These are phyloP conservation scores for Melanostoma mellinum DNA, from an alignment of 2,888 invertebrate genomes.

Conservation along the genomic window DNA sequence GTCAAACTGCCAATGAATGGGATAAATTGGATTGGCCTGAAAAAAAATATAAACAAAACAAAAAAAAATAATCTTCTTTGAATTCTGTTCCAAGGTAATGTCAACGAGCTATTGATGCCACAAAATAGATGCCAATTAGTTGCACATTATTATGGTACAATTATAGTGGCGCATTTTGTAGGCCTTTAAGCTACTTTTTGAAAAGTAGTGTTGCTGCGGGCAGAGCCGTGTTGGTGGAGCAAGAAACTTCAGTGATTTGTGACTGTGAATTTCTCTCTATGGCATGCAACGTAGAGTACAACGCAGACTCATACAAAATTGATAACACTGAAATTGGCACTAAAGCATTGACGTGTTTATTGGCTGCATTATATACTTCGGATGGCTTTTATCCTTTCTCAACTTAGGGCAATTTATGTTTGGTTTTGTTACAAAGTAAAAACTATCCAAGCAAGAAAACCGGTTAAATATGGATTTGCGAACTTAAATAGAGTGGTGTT, in stretches of 20 bases:
- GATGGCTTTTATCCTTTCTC: conserved; percentile 37
- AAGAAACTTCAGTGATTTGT: conserved; percentile 37
- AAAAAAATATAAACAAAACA: conserved; percentile 13
- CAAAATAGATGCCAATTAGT: conserved; percentile 48
- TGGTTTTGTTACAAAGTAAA: background rate
- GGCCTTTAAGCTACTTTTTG: conserved; percentile 20
- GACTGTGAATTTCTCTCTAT: conserved; percentile 35
- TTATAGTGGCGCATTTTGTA: conserved; percentile 34
- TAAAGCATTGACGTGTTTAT: conserved; percentile 63
- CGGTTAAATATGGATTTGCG: too few species aligned
- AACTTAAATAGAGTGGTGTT: too few species aligned
- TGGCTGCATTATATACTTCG: conserved; percentile 58
- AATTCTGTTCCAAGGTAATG: conserved; percentile 40
- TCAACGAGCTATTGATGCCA: conserved; percentile 55
- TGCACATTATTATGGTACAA: conserved; percentile 43
- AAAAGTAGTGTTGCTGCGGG: background rate
- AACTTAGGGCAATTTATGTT: conserved; percentile 19
- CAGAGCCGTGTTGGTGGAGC: conserved; percentile 6
- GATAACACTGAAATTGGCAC: conserved; percentile 56
- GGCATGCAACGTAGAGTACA: background rate
- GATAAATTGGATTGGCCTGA: conserved; percentile 57
- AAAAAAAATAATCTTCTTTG: conserved; percentile 15
- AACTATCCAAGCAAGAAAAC: too few species aligned
- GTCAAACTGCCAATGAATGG: conserved; percentile 34
- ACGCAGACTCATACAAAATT: conserved; percentile 25